A percentile compares a stretch with the other conserved stretches of the same genome.
Conservation (phyloP, 2,113 vertebrate genomes). For the Falco punctatus region DNA sequence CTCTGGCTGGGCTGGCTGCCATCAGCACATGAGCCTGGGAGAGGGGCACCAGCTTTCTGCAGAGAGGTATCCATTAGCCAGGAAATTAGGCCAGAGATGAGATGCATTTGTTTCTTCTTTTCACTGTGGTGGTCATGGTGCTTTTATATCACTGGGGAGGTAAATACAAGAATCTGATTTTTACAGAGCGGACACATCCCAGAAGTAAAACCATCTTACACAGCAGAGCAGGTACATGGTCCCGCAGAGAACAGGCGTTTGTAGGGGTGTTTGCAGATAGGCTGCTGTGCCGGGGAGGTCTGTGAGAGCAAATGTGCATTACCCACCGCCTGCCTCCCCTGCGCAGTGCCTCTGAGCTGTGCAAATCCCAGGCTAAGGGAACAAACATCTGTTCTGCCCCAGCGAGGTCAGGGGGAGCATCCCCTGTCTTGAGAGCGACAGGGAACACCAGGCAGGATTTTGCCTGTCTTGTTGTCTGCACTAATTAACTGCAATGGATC, state of each 20-base stretch:
- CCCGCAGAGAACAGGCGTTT: not conserved
- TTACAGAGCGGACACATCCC: not conserved
- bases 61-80: not conserved
- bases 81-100: not conserved
- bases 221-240: not conserved
- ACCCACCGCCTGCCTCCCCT: not conserved
- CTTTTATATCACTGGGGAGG: not conserved
- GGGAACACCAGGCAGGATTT: not conserved
- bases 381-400: accelerated
- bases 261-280: not conserved
- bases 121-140: not conserved
- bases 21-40: accelerated
- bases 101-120: not conserved
- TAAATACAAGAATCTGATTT: not conserved
- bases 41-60: not conserved
- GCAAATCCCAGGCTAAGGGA: not conserved
- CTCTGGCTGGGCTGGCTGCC: not conserved
- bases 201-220: not conserved
- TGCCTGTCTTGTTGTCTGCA: not conserved
- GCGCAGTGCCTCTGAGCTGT: not conserved
- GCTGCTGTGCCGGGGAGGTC: not conserved
- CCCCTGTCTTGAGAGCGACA: not conserved
- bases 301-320: accelerated
- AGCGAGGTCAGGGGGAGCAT: not conserved
- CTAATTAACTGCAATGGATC: not conserved